A percentile compares a stretch with the other conserved stretches of the same genome.
phyloP scores from a whole-genome alignment of 2,113 vertebrate genomes.

The Rhinoptilus africanus region DNA sequence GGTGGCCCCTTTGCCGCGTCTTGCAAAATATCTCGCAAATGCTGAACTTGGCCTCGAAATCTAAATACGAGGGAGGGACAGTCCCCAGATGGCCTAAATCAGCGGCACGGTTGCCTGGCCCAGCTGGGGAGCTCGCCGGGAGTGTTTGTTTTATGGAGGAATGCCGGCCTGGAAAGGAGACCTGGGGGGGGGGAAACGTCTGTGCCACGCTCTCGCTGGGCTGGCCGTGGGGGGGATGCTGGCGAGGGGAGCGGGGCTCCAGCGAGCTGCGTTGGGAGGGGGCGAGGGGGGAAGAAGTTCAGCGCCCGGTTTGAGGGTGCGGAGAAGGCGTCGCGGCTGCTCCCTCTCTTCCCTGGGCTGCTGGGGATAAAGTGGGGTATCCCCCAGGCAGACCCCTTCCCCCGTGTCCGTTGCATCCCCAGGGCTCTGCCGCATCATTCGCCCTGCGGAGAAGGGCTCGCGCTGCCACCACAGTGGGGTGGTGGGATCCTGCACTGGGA shows the following conservation, averaged over 20 bases:
- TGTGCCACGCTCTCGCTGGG: background rate
- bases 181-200: accelerated
- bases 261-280: background rate
- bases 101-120: slow-evolving; percentile 45
- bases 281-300: background rate
- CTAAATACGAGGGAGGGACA: slow-evolving; percentile 50
- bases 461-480: background rate
- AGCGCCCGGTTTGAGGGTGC: accelerated
- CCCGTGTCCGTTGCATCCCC: accelerated
- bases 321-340: accelerated
- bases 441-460: background rate
- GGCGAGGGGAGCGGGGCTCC: background rate
- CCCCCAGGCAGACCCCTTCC: accelerated
- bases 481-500: background rate
- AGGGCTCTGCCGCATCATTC: background rate
- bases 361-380: background rate
- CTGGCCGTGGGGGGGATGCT: background rate
- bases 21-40: slow-evolving; percentile 31
- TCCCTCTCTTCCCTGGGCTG: background rate
- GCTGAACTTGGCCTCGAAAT: slow-evolving; percentile 50
- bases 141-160: slow-evolving; percentile 54
- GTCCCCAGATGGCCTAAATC: slow-evolving; percentile 66
- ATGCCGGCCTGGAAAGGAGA: slow-evolving; percentile 3
- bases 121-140: slow-evolving; percentile 25
- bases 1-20: background rate